These are phyloP conservation scores for Allacma fusca DNA, from an alignment of 2,888 invertebrate species.

Conservation along the genomic window DNA sequence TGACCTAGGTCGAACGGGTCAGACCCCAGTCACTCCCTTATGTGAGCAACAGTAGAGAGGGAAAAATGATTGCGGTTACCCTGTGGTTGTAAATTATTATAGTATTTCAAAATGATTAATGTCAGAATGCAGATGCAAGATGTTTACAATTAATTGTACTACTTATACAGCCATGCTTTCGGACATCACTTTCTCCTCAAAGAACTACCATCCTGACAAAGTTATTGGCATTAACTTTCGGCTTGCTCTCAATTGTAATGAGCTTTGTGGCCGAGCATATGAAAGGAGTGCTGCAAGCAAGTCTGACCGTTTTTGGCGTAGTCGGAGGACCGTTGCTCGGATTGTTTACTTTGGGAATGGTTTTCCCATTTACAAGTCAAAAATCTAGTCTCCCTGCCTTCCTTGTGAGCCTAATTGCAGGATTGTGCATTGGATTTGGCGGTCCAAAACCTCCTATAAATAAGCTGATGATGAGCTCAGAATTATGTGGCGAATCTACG, in stretches of 20 bases:
- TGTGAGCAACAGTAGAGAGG: background rate
- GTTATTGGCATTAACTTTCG: conserved; percentile 75
- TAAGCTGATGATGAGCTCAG: conserved; percentile 51
- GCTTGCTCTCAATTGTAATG: conserved; percentile 78
- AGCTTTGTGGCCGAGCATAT: conserved; percentile 84
- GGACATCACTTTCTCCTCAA: conserved; percentile 37
- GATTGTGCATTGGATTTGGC: conserved; percentile 87
- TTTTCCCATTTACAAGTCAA: conserved; percentile 76
- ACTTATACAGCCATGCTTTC: conserved; percentile 54
- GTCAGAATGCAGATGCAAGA: too few species aligned
- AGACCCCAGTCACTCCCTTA: too few species aligned
- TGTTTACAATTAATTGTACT: too few species aligned
- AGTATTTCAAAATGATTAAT: too few species aligned
- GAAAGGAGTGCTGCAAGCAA: conserved; percentile 87
- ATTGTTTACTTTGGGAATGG: conserved; percentile 86
- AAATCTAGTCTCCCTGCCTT: conserved; percentile 65
- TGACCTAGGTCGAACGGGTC: too few species aligned
- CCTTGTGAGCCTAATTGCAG: conserved; percentile 65
- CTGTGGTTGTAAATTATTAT: too few species aligned
- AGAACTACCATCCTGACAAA: conserved; percentile 60
- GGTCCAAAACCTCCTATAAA: conserved; percentile 73
- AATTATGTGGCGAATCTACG: conserved; percentile 4
- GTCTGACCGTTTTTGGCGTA: conserved; percentile 79
- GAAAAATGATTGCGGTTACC: background rate
- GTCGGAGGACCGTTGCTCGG: conserved; percentile 86